phyloP scores from a whole-genome alignment of 2,888 invertebrate genomes.

The Catotricha subobsoleta region DNA sequence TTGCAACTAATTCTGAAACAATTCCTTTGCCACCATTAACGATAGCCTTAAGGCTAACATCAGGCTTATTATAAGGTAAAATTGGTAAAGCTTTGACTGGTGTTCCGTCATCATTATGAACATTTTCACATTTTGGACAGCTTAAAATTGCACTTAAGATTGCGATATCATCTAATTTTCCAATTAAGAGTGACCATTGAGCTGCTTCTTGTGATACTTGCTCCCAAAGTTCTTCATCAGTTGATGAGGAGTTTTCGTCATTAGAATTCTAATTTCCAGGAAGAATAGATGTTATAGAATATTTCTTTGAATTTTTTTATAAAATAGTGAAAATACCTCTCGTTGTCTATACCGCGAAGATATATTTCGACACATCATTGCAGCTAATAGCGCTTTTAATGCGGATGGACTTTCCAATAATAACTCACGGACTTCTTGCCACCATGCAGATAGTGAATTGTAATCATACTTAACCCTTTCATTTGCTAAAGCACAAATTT shows the following conservation, averaged over 20 bases:
- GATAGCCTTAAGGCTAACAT: constrained; percentile 47
- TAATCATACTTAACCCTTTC: constrained; percentile 43
- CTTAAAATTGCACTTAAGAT: constrained; percentile 43
- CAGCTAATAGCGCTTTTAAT: constrained; percentile 60
- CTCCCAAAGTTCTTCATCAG: constrained; percentile 54
- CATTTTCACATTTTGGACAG: constrained; percentile 37
- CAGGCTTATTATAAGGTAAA: constrained; percentile 35
- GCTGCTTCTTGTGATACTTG: constrained; percentile 69
- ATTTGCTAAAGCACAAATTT: constrained; percentile 44
- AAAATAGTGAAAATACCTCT: constrained; percentile 15
- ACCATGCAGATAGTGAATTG: constrained; percentile 60
- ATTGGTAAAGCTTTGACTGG: constrained; percentile 32
- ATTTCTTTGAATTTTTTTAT: not conserved
- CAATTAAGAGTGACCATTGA: constrained; percentile 70
- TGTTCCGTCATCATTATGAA: constrained; percentile 20
- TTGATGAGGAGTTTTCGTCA: not conserved
- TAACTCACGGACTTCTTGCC: constrained; percentile 56
- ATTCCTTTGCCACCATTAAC: constrained; percentile 54
- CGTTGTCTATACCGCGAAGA: constrained; percentile 28
- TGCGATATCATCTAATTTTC: constrained; percentile 76
- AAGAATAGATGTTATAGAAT: not conserved
- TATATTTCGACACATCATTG: constrained; percentile 65
- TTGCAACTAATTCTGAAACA: constrained; percentile 74
- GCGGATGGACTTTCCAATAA: constrained; percentile 57
- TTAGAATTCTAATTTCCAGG: not conserved